Evolutionary conservation across 2,888 invertebrate species (phyloP).

Genomic region (Epistrophe grossulariae): DNA sequence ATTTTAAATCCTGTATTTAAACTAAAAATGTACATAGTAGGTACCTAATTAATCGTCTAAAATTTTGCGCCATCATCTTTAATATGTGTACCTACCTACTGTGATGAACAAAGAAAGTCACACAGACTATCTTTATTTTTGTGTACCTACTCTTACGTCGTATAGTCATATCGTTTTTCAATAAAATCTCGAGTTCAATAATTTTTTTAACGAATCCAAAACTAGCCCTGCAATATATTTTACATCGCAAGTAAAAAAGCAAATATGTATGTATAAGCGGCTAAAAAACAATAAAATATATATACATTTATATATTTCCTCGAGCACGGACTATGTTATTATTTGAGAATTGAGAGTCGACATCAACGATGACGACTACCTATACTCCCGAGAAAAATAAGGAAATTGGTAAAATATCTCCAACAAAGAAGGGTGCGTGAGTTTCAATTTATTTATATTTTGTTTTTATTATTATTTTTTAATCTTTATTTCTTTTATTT

Average conservation of each 20-base stretch:
- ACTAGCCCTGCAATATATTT: neutral
- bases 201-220: neutral
- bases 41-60: too few relatives aligned
- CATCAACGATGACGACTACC: neutral
- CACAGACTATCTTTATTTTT: too few relatives aligned
- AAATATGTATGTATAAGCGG: neutral
- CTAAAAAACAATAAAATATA: neutral
- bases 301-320: neutral
- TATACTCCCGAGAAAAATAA: neutral
- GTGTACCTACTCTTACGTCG: too few relatives aligned
- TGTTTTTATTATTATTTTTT: constrained; percentile 51
- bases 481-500: constrained; percentile 24
- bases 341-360: neutral
- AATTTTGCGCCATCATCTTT: too few relatives aligned
- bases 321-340: neutral
- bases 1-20: too few relatives aligned
- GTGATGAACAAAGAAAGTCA: too few relatives aligned
- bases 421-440: constrained; percentile 33
- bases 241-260: neutral
- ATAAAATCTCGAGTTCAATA: neutral
- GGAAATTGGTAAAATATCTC: constrained; percentile 30
- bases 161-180: too few relatives aligned
- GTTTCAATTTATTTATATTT: neutral
- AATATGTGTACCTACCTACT: too few relatives aligned
- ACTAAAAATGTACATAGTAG: too few relatives aligned